Percentiles rank a stretch among this genome's conserved stretches.
phyloP scores from a whole-genome alignment of 35 echinoderm and acorn worm genomes.

The Lytechinus pictus region DNA sequence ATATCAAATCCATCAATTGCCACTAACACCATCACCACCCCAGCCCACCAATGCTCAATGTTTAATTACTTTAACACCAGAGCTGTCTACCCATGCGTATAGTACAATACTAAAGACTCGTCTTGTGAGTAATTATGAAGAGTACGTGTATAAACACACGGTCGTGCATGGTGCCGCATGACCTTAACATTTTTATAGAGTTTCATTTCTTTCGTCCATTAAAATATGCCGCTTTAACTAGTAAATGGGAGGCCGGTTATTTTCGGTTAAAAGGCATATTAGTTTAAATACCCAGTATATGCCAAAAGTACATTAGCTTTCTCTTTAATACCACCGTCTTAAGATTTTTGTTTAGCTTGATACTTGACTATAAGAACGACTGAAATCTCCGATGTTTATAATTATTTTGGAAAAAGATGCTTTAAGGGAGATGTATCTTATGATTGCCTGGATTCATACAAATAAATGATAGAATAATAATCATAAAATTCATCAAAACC shows the following conservation, averaged over 20 bases:
- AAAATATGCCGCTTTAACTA: neutral
- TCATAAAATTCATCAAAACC: too few relatives aligned
- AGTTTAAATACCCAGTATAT: neutral
- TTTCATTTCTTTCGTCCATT: neutral
- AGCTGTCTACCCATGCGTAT: neutral
- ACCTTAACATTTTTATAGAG: neutral
- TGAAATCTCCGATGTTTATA: too few relatives aligned
- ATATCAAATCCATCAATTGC: too few relatives aligned
- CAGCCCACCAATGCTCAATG: too few relatives aligned
- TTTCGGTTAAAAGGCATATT: neutral
- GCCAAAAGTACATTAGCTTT: neutral
- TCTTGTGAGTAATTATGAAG: neutral
- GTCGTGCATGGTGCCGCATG: neutral
- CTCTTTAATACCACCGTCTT: neutral
- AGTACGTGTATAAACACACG: neutral
- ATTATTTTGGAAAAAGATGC: too few relatives aligned
- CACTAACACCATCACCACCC: too few relatives aligned
- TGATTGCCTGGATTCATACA: too few relatives aligned
- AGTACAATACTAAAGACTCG: neutral
- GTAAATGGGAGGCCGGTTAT: neutral
- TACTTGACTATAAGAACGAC: too few relatives aligned
- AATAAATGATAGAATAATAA: too few relatives aligned
- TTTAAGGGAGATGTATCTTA: too few relatives aligned
- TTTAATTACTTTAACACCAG: neutral
- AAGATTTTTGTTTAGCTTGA: too few relatives aligned